Base-by-base conservation (phyloP, 1,140 invertebrate species). In the Fopius arisanus region DNA sequence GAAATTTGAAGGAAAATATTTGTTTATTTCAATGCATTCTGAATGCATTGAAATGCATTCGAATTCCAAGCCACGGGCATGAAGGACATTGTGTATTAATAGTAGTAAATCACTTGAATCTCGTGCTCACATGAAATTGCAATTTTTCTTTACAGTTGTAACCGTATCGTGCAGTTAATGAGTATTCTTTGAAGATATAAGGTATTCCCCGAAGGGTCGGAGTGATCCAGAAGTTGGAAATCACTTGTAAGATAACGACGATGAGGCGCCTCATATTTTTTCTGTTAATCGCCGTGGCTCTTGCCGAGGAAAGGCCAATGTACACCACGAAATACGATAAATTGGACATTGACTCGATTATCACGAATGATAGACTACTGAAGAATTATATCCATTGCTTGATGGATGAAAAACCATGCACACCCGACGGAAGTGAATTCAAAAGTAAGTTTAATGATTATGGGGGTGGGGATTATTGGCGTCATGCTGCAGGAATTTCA, bases 261-360 rank as follows among this genome's bases (percentile, higher is more conserved):
- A 59, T 59, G 54, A 59, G 54, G 12, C 23, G 5, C 23, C 54
- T 59, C 1, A 28, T 59, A 26, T 26, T 59, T 59, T 59, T 59
- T 6, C 0, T 28, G 21, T 26, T 59, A 59, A 59, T 59, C 14
- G 23, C 54, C 59, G 70, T 74, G 28, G 77, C 80, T 51, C 62
- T 78, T 31, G 70, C 73, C 62, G 29, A 78, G 63, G 78, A 82
- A 10, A 81, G 82, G 7, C 77, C 79, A 7, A 86, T 84, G 73
- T 91, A 90, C 75, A 88, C 89, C 2, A 90, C 87, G 6, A 89
- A 89, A 76, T 91, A 89, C 77, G 90, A 91, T 75, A 84, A 88
- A 77, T 73, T 91, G 41, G 88, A 91, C 77, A 80, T 91, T 9
- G 87, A 91, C 28, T 33, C 79, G 26, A 83, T 91, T n/a, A 81